A percentile compares a stretch with the other conserved stretches of the same genome.
phyloP scores from a whole-genome alignment of 2,797 vertebrate species.

The Alcedo atthis region DNA sequence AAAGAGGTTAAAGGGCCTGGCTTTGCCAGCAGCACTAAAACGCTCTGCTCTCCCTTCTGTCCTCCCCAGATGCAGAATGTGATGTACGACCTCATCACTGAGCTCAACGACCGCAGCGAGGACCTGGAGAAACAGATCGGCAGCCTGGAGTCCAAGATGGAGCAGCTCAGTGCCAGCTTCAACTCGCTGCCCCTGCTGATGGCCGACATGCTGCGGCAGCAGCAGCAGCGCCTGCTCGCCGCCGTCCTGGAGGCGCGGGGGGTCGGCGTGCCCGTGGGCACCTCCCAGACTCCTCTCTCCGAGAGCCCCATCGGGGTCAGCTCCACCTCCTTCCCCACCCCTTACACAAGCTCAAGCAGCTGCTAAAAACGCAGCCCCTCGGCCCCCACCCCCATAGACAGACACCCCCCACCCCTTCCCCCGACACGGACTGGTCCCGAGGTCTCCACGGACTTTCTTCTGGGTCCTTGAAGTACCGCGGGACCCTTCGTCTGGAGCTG shows the following conservation, averaged over 20 bases:
- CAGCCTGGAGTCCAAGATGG: slow-evolving; percentile 81
- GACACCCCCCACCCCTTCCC: too few species aligned
- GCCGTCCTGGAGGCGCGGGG: slow-evolving; percentile 76
- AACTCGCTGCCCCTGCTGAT: slow-evolving; percentile 78
- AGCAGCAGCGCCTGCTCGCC: slow-evolving; percentile 81
- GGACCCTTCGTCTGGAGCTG: slow-evolving; percentile 47
- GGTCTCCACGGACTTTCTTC: slow-evolving; percentile 56
- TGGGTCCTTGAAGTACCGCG: slow-evolving; percentile 7
- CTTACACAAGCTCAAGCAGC: slow-evolving; percentile 84
- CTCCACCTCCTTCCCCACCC: slow-evolving; percentile 83
- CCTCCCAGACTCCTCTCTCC: slow-evolving; percentile 73
- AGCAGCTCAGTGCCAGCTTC: slow-evolving; percentile 78
- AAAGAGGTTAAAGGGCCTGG: background rate
- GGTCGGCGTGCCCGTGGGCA: slow-evolving; percentile 57
- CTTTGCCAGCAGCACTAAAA: background rate
- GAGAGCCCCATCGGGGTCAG: slow-evolving; percentile 82
- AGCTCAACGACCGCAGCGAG: slow-evolving; percentile 74
- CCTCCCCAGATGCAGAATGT: slow-evolving; percentile 79
- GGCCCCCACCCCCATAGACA: too few species aligned
- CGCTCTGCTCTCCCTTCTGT: background rate
- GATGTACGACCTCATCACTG: slow-evolving; percentile 77
- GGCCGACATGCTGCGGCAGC: slow-evolving; percentile 78
- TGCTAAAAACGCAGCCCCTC: slow-evolving; percentile 67
- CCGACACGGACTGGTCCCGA: slow-evolving; percentile 42
- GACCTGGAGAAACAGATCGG: slow-evolving; percentile 83